These are phyloP conservation scores for Asobara japonica DNA, from an alignment of 1,140 invertebrate species.

Conservation along the genomic window DNA sequence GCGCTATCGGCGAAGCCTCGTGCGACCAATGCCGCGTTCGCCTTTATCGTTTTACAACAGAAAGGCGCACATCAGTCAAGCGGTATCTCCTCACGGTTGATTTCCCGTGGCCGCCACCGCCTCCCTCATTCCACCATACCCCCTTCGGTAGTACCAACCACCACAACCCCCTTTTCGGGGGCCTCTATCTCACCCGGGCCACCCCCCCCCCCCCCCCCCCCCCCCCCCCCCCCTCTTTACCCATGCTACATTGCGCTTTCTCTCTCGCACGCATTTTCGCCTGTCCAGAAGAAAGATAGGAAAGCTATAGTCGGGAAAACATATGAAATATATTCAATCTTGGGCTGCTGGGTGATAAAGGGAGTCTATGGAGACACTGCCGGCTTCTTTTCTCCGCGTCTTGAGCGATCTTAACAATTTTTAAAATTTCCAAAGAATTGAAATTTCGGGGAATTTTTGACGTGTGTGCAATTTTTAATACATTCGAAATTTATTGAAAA, in stretches of 20 bases:
- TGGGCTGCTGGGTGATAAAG: conserved; percentile 34
- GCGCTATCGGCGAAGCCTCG: conserved; percentile 64
- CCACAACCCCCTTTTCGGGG: not conserved
- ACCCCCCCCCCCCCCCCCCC: conserved; percentile 19
- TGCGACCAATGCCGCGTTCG: conserved; percentile 62
- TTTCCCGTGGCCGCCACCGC: conserved; percentile 63
- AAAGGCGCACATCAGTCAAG: conserved; percentile 68
- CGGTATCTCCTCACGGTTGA: conserved; percentile 68
- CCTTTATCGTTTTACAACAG: conserved; percentile 69
- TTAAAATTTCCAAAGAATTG: not conserved
- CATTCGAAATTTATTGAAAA: too few species aligned
- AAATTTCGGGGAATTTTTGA: not conserved
- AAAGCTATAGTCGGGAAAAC: conserved; percentile 65
- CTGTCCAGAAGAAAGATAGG: conserved; percentile 10
- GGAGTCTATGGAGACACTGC: conserved; percentile 53
- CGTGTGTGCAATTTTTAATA: too few species aligned
- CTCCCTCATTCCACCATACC: not conserved
- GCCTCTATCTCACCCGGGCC: conserved; percentile 18
- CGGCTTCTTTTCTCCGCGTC: conserved; percentile 36
- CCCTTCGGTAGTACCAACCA: not conserved
- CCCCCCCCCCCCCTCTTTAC: not conserved
- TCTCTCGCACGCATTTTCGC: not conserved
- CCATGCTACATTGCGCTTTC: not conserved
- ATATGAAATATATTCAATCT: conserved; percentile 70
- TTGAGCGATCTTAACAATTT: not conserved